Percentiles rank a stretch among this genome's conserved stretches.
These are phyloP conservation scores for Bolinopsis microptera DNA, from an alignment of 37 sponge, comb jelly and placozoan species.

Conservation along the genomic window DNA sequence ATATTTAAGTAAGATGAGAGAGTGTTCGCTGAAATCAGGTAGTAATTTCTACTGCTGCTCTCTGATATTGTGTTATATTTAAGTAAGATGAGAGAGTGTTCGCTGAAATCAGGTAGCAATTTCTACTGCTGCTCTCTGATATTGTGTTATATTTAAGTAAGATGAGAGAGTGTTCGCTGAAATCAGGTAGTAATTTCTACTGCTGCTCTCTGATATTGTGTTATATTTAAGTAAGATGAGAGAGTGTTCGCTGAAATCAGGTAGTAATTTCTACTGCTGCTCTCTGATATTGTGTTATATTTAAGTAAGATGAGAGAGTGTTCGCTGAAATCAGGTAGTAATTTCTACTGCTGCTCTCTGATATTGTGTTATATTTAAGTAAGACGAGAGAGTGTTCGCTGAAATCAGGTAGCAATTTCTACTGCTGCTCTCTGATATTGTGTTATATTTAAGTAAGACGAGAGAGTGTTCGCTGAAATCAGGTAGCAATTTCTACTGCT, in stretches of 20 bases:
- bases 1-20: constrained; percentile 86
- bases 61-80: constrained; percentile 82
- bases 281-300: constrained; percentile 83
- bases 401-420: constrained; percentile 88
- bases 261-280: constrained; percentile 77
- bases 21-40: constrained; percentile 88
- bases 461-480: constrained; percentile 82
- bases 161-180: constrained; percentile 85
- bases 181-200: constrained; percentile 88
- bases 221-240: constrained; percentile 87
- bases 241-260: constrained; percentile 84
- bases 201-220: constrained; percentile 88
- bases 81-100: constrained; percentile 91
- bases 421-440: constrained; percentile 85
- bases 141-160: constrained; percentile 88
- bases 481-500: constrained; percentile 89
- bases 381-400: constrained; percentile 84
- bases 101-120: constrained; percentile 83
- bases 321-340: constrained; percentile 86
- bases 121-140: constrained; percentile 77
- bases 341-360: constrained; percentile 74
- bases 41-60: constrained; percentile 72
- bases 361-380: constrained; percentile 88
- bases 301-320: constrained; percentile 89
- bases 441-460: constrained; percentile 89